Percentiles rank a stretch among this genome's conserved stretches.
These are phyloP conservation scores for Callosobruchus maculatus DNA, from an alignment of 2,888 invertebrate species.

Conservation along the genomic window DNA sequence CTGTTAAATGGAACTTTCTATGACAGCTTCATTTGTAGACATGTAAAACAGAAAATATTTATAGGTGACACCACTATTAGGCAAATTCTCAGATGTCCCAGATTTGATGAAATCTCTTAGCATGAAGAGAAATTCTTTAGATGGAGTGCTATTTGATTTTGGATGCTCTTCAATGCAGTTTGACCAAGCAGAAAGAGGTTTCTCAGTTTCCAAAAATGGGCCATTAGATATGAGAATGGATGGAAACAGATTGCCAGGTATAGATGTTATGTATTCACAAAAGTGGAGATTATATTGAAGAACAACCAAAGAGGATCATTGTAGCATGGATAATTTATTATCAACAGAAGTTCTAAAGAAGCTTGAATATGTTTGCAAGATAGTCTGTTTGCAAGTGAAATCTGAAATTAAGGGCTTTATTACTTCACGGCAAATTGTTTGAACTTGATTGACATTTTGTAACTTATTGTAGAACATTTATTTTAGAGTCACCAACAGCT, in stretches of 20 bases:
- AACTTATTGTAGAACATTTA: no score
- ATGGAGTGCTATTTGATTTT: conserved; percentile 88
- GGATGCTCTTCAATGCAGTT: conserved; percentile 97
- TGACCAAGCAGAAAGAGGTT: conserved; percentile 77
- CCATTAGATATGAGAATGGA: conserved; percentile 97
- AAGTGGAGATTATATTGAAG: no score
- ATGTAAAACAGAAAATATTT: not conserved
- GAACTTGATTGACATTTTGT: not conserved
- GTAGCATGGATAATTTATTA: not conserved
- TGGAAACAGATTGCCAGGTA: conserved; percentile 62
- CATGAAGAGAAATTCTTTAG: conserved; percentile 65
- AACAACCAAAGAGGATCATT: not conserved
- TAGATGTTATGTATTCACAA: no score
- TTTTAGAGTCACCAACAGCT: conserved; percentile 62
- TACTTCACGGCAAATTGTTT: no score
- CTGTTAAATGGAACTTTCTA: no score
- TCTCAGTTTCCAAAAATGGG: conserved; percentile 79
- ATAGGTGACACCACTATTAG: conserved; percentile 69
- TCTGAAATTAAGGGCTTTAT: no score
- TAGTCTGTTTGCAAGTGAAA: no score
- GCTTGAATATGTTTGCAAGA: no score
- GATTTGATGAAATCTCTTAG: conserved; percentile 57
- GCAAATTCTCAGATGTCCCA: conserved; percentile 85
- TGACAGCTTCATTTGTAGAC: no score
- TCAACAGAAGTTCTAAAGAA: no score